Evolutionary conservation across 2,113 vertebrate species (phyloP).

Genomic region (Callipepla californica): DNA sequence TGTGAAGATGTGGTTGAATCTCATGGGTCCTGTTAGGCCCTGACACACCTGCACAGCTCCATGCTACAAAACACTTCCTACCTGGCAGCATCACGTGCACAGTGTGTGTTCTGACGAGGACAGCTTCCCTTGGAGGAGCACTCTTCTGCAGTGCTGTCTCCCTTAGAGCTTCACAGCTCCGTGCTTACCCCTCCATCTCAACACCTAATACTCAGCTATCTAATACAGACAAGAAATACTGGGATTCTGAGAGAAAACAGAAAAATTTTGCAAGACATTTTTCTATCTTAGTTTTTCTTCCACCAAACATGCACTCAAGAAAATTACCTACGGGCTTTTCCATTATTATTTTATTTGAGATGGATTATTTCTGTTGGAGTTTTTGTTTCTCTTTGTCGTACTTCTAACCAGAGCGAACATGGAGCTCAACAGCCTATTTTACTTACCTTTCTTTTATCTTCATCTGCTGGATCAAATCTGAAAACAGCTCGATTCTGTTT

Average conservation of each 20-base stretch:
- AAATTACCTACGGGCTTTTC: background rate
- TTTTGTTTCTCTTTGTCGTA: background rate
- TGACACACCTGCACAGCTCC: background rate
- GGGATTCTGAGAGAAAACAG: background rate
- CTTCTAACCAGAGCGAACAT: background rate
- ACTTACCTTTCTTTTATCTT: slow-evolving; percentile 91
- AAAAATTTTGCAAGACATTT: background rate
- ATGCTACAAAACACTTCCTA: background rate
- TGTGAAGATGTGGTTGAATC: rapidly evolving
- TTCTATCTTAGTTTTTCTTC: background rate
- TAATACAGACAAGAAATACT: background rate
- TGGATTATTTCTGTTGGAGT: background rate
- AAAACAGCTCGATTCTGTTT: slow-evolving; percentile 90
- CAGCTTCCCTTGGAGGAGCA: background rate
- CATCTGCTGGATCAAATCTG: slow-evolving; percentile 90
- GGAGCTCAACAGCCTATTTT: background rate
- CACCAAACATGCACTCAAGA: background rate
- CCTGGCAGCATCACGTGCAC: background rate
- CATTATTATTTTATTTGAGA: background rate
- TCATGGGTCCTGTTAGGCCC: background rate
- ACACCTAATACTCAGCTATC: background rate
- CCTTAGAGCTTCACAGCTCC: background rate
- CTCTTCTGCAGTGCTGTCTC: too few relatives aligned
- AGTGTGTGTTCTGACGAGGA: background rate
- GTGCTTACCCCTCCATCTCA: background rate